Conservation (phyloP, 2,113 vertebrate genomes). For the Phalacrocorax carbo region DNA sequence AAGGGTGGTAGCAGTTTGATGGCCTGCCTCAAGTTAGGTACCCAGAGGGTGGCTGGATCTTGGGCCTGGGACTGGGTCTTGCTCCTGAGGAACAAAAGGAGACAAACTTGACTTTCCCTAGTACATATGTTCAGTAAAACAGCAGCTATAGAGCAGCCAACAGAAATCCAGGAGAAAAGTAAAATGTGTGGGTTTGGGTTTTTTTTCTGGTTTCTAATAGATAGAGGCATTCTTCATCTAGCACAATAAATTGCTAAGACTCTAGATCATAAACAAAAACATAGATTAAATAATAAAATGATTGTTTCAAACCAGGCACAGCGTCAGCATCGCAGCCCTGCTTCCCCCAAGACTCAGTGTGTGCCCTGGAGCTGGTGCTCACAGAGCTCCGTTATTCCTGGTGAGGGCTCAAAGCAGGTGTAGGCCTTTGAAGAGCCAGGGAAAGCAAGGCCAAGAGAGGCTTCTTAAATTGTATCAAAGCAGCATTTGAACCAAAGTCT, state of each 20-base stretch:
- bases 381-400: background rate
- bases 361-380: background rate
- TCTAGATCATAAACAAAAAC: background rate
- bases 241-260: background rate
- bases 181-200: background rate
- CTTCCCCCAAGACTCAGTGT: fast-evolving
- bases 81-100: background rate
- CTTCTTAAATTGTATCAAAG: background rate
- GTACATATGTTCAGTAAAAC: background rate
- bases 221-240: background rate
- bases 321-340: background rate
- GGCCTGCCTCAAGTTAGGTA: background rate
- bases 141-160: background rate
- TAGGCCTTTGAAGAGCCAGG: fast-evolving
- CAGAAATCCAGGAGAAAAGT: background rate
- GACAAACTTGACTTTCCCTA: background rate
- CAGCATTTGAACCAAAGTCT: background rate
- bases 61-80: background rate
- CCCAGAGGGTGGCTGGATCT: background rate
- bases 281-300: background rate
- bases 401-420: background rate
- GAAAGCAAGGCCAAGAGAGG: background rate
- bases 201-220: background rate
- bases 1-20: background rate
- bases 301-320: background rate